Base-by-base conservation (phyloP, 2,888 invertebrate genomes). In the Troilus luridus region DNA sequence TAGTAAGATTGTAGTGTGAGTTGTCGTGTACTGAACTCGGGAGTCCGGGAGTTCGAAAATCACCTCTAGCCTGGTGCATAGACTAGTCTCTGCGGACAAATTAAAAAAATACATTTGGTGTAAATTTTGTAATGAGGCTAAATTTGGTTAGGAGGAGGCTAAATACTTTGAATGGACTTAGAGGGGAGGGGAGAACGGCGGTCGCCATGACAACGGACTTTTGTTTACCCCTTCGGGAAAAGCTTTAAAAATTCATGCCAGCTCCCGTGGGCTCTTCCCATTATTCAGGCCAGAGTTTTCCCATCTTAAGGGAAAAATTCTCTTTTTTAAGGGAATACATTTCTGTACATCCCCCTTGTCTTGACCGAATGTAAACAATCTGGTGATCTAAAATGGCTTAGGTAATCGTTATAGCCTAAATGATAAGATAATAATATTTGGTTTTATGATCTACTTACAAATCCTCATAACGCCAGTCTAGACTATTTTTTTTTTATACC, bases 201-300 rank as follows among this genome's bases (percentile, higher is more conserved):
- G 85, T 85, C 21, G 56, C 85, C 41, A 85, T 85, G 56, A 41
- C 54, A n/a, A 85, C 85, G 85, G 54, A 85, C 81, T 85, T 77
- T 85, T 85, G 85, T 85, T 85, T 85, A 85, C 85, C 85, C 77
- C 19, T 56, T 77, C 85, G 56, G 56, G 85, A 85, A 85, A 85
- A 85, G 85, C 85, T 85, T 85, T 85, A 85, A 85, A 85, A 85
- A 85, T 56, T 85, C 85, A 85, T 85, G 85, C 56, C 56, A 12
- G 85, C 85, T 85, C 56, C 56, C 56, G 14, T 8, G 56, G 85
- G 85, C 21, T 5, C 12, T 10, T 5, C 56, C 85, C 85, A 85
- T 85, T 11, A 85, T 56, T n/a, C 85, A 85, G 14, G 0, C 56
- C 85, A 0, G 10, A 56, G 85, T n/a, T 85, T 85, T 56, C 11